Conservation (phyloP, 2,113 vertebrate genomes). For the Melanocharis versteri region DNA sequence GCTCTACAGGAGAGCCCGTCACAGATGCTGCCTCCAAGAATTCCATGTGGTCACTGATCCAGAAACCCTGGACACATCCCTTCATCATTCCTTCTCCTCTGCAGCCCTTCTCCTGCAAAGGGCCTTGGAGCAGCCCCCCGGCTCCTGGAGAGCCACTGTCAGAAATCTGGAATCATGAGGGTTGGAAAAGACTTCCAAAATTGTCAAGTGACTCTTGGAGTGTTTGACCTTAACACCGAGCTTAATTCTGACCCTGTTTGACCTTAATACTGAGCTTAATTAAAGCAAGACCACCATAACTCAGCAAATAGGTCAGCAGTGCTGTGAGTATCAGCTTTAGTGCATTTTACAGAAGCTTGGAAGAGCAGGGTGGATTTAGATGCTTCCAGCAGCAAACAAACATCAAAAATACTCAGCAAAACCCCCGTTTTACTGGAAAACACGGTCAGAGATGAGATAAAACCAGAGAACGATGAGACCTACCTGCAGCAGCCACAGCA, state of each 20-base stretch:
- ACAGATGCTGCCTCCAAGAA: neutral
- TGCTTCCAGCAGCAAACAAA: neutral
- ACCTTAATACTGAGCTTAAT: neutral
- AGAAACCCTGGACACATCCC: rapidly evolving
- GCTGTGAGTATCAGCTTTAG: rapidly evolving
- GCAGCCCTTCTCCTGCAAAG: neutral
- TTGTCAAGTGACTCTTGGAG: neutral
- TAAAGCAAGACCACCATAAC: neutral
- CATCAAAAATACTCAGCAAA: rapidly evolving
- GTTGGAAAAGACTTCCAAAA: neutral
- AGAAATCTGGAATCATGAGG: neutral
- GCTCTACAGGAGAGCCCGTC: neutral
- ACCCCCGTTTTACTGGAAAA: rapidly evolving
- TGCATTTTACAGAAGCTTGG: neutral
- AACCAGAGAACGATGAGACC: rapidly evolving
- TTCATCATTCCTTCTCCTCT: too few relatives aligned
- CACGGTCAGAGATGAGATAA: rapidly evolving
- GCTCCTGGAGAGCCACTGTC: neutral
- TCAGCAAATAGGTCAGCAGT: neutral
- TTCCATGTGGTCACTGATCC: rapidly evolving
- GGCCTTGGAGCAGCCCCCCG: neutral
- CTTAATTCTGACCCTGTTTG: neutral
- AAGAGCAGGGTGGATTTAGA: neutral
- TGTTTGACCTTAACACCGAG: neutral
- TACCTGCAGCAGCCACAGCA: neutral